Evolutionary conservation across 2,113 vertebrate genomes (phyloP).

Genomic region (Tachycineta bicolor): DNA sequence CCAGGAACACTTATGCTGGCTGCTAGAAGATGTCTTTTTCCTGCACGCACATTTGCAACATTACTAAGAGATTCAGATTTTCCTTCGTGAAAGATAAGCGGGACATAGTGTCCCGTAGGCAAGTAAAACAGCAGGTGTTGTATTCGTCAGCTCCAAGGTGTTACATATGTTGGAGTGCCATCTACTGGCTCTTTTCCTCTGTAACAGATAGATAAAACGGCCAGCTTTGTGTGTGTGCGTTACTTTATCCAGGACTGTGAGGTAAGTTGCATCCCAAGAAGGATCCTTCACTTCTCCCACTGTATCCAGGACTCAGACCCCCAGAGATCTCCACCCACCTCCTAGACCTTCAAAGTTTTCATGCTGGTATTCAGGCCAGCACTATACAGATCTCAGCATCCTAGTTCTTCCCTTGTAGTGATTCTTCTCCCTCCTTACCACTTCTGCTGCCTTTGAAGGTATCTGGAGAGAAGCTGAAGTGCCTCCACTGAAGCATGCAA

Average conservation of each 20-base stretch:
- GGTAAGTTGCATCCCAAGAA: not conserved
- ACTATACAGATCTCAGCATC: not conserved
- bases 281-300: not conserved
- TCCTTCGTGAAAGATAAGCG: rapidly evolving
- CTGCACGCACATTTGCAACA: not conserved
- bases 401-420: not conserved
- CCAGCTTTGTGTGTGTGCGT: rapidly evolving
- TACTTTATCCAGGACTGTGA: not conserved
- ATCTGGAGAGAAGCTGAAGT: not conserved
- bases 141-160: not conserved
- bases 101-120: rapidly evolving
- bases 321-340: not conserved
- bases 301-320: not conserved
- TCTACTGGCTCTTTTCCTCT: not conserved
- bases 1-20: not conserved
- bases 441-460: not conserved
- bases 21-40: not conserved
- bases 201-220: no score
- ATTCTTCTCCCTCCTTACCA: not conserved
- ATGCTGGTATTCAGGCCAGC: not conserved
- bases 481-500: not conserved
- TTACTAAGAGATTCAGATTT: not conserved
- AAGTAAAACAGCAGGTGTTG: no score
- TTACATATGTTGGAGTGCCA: not conserved
- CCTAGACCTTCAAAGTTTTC: not conserved